phyloP scores from a whole-genome alignment of 2,797 vertebrate genomes.

The Adelosebastes latens region DNA sequence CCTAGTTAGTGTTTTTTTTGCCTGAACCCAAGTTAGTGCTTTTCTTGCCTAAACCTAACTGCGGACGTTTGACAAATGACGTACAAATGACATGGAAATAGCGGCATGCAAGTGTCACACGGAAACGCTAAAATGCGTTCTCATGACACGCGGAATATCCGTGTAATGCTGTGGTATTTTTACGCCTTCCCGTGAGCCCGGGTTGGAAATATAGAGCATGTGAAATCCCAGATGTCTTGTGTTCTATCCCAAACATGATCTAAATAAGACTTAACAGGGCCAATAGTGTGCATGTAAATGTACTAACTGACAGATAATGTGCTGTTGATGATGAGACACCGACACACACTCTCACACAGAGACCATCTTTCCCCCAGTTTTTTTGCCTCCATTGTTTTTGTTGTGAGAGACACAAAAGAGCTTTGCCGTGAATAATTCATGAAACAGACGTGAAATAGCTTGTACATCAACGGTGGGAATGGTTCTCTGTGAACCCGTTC shows the following conservation, averaged over 20 bases:
- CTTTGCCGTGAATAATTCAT: slow-evolving; percentile 75
- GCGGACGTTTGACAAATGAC: too few species aligned
- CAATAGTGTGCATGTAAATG: neutral
- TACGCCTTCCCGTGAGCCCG: too few species aligned
- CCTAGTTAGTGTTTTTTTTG: too few species aligned
- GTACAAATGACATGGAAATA: too few species aligned
- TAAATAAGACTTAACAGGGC: neutral
- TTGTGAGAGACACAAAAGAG: slow-evolving; percentile 67
- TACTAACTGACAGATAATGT: neutral
- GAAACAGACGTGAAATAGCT: slow-evolving; percentile 68
- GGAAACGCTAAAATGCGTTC: too few species aligned
- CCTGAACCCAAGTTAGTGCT: too few species aligned
- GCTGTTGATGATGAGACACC: slow-evolving; percentile 2
- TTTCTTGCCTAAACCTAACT: too few species aligned
- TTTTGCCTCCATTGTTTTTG: slow-evolving; percentile 63
- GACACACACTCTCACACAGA: neutral
- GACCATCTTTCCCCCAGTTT: slow-evolving; percentile 15
- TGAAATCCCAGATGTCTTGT: neutral
- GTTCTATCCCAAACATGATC: neutral
- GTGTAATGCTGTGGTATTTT: too few species aligned
- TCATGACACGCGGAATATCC: too few species aligned
- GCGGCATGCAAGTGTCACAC: too few species aligned
- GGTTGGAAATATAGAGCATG: neutral
- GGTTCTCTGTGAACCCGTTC: slow-evolving; percentile 58
- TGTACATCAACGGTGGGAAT: slow-evolving; percentile 65